Conservation (phyloP, 2,797 vertebrate species). For the Sebastolobus alascanus region DNA sequence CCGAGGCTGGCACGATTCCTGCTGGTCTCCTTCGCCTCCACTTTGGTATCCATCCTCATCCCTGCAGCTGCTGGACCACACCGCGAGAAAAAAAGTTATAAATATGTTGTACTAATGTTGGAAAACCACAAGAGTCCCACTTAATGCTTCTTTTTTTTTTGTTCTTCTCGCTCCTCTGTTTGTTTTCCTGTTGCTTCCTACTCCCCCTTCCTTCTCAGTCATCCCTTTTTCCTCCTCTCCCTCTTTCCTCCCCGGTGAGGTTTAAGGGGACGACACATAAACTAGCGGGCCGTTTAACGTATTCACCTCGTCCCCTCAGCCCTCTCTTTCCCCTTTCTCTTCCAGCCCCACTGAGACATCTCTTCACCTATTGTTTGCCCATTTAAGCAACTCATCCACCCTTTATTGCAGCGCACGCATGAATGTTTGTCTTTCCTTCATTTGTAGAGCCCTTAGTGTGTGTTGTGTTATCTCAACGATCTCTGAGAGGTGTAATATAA, state of each 20-base stretch:
- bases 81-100: not conserved
- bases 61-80: slow-evolving; percentile 19
- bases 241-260: not conserved
- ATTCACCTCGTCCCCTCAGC: slow-evolving; percentile 24
- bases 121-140: not conserved
- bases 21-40: slow-evolving; percentile 42
- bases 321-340: slow-evolving; percentile 5
- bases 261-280: slow-evolving; percentile 57
- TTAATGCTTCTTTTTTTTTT: not conserved
- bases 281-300: slow-evolving; percentile 27
- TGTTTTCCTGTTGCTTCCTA: slow-evolving; percentile 7
- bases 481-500: slow-evolving; percentile 34
- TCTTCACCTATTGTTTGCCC: slow-evolving; percentile 45
- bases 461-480: slow-evolving; percentile 20
- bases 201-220: slow-evolving; percentile 6
- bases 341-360: not conserved
- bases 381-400: slow-evolving; percentile 48
- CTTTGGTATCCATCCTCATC: slow-evolving; percentile 68
- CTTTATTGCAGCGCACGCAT: slow-evolving; percentile 44
- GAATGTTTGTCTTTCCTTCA: slow-evolving; percentile 51
- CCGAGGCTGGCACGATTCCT: slow-evolving; percentile 28
- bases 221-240: slow-evolving; percentile 9
- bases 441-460: slow-evolving; percentile 46
- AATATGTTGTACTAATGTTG: not conserved
- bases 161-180: not conserved